These are phyloP conservation scores for Microplitis deprimator DNA, from an alignment of 2,888 invertebrate genomes.

Conservation along the genomic window DNA sequence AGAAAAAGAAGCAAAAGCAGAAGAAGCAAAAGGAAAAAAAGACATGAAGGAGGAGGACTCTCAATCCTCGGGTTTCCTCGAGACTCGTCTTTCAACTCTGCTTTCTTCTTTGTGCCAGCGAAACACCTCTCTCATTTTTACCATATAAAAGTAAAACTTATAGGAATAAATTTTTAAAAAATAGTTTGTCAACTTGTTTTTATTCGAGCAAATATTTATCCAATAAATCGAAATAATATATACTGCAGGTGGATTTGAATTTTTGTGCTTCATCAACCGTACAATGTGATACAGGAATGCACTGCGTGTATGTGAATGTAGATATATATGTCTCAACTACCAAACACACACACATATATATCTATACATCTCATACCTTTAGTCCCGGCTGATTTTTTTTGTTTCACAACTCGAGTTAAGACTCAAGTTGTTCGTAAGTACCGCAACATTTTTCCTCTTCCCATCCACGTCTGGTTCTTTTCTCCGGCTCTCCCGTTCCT, in stretches of 20 bases:
- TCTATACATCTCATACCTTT: background rate
- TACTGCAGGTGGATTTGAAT: slow-evolving; percentile 6
- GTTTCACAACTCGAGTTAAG: slow-evolving; percentile 2
- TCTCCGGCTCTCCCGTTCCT: slow-evolving; percentile 6
- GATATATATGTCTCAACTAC: background rate
- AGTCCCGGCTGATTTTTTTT: background rate
- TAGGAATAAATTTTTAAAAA: background rate
- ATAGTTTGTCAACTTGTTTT: background rate
- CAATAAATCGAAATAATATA: slow-evolving; percentile 17
- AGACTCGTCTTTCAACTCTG: slow-evolving; percentile 20
- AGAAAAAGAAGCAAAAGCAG: slow-evolving; percentile 17
- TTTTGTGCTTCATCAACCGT: slow-evolving; percentile 5
- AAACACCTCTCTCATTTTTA: slow-evolving; percentile 16
- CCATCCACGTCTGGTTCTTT: slow-evolving; percentile 15
- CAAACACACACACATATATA: background rate
- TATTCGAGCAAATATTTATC: slow-evolving; percentile 6
- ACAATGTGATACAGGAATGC: slow-evolving; percentile 12
- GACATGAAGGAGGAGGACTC: slow-evolving; percentile 16
- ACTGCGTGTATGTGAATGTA: background rate
- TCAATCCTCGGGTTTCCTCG: slow-evolving; percentile 7
- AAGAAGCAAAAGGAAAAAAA: slow-evolving; percentile 17
- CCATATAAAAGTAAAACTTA: slow-evolving; percentile 4
- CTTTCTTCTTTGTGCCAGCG: slow-evolving; percentile 32
- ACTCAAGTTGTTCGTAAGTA: slow-evolving; percentile 29
- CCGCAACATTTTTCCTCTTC: slow-evolving; percentile 29